Evolutionary conservation across 2,113 vertebrate genomes (phyloP), one percentile per base, ranked within the genome.

Genomic region (Lichenostomus cassidix): DNA sequence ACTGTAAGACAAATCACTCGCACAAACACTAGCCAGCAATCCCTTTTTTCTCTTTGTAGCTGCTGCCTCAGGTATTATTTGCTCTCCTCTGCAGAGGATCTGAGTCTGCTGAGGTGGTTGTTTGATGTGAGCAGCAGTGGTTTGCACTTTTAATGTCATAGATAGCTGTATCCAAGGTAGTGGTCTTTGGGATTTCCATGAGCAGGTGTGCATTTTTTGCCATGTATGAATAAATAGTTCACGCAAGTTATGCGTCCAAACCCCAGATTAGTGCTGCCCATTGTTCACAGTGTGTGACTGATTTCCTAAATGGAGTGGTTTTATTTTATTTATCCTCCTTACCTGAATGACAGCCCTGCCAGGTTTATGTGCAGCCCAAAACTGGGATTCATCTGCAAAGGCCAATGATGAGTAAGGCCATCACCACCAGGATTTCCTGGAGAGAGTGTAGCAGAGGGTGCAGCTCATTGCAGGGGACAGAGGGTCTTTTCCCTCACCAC

Each of bases 11-110:
- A 83, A 94, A 95, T 85, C 44, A 46, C 58, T 87, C 91, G 58
- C 55, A 83, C 90, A 95, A 95, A 92, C 73, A 74, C 58, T 80
- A 83, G 82, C 67, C 79, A 83, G 70, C 7, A 83, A 75, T 78
- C 46, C 31, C 39, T n/a, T 84, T 89, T 89, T 84, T 75, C 49
- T 64, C 39, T 44, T 65, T 41, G 44, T 41, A 75, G 39, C 64
- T 89, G 49, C 28, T 89, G 49, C 65, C 49, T 28, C 73, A 78
- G 74, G 58, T 91, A 31, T 58, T 87, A 53, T 71, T 84, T 84
- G 18, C 31, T 79, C 28, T 73, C 23, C 14, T 59, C 14, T 58
- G 1, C 7, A 44, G 50, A 82, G 31, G 19, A 67, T 68, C 52
- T 69, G 74, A 78, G 49, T 56, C 41, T 91, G 53, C 50, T 19